phyloP scores from a whole-genome alignment of 2,113 vertebrate species.

The Actenoides lindsayi region DNA sequence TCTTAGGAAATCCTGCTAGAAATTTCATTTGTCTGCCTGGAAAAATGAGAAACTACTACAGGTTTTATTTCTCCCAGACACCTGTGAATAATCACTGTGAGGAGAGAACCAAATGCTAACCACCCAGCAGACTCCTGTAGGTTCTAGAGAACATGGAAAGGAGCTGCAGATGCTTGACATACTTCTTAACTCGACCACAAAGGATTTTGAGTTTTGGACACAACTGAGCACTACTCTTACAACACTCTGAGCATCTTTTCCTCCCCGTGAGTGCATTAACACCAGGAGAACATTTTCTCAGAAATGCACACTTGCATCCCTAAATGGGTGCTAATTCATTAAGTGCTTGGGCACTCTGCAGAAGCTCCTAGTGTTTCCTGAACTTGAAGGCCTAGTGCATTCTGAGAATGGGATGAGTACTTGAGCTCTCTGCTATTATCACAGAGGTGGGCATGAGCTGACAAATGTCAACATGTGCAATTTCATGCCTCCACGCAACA shows the following conservation, averaged over 20 bases:
- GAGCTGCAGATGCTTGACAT: neutral
- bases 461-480: neutral
- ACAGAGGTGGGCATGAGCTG: neutral
- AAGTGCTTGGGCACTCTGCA: neutral
- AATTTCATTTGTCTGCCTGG: neutral
- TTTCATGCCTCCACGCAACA: fast-evolving
- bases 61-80: neutral
- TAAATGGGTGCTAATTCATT: neutral
- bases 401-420: neutral
- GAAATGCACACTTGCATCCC: neutral
- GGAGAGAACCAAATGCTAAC: neutral
- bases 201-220: neutral
- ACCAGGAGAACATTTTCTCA: neutral
- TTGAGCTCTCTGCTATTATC: neutral
- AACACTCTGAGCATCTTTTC: neutral
- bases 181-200: neutral
- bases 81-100: neutral
- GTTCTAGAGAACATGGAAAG: neutral
- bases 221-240: neutral
- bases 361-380: neutral
- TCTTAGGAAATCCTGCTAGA: neutral
- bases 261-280: neutral
- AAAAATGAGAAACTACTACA: neutral
- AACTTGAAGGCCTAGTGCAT: fast-evolving
- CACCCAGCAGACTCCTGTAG: neutral